These are phyloP conservation scores for Nasonia oneida DNA, from an alignment of 2,888 invertebrate species.

Conservation along the genomic window DNA sequence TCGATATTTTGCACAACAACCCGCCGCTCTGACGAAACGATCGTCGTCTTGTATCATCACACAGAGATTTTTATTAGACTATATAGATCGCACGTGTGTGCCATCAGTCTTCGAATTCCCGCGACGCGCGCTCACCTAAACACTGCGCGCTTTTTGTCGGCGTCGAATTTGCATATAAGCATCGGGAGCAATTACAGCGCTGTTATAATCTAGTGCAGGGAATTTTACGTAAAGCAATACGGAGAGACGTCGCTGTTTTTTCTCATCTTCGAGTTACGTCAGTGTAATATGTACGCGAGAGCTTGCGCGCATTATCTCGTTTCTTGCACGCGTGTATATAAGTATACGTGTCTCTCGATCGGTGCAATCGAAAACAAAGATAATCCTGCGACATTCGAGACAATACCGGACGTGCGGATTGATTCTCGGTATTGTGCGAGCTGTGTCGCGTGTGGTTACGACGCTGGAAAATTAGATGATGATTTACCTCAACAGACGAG, in stretches of 20 bases:
- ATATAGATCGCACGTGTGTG: too few relatives aligned
- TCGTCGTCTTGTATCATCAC: too few relatives aligned
- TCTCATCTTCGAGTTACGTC: constrained; percentile 54
- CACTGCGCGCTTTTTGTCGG: neutral
- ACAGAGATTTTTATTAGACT: too few relatives aligned
- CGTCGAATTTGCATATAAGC: neutral
- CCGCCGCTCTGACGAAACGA: too few relatives aligned
- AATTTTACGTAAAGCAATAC: constrained; percentile 40
- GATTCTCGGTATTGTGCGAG: neutral
- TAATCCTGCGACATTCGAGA: constrained; percentile 48
- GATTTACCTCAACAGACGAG: neutral
- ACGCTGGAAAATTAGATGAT: neutral
- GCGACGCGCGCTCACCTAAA: too few relatives aligned
- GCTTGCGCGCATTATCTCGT: constrained; percentile 33
- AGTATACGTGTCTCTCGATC: neutral
- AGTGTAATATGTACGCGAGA: neutral
- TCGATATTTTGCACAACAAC: too few relatives aligned
- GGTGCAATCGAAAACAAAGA: constrained; percentile 41
- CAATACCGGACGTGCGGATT: neutral
- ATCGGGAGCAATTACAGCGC: neutral
- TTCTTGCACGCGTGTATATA: constrained; percentile 6
- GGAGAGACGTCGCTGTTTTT: neutral
- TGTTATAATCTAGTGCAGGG: constrained; percentile 30
- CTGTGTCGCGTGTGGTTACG: neutral
- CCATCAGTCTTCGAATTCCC: too few relatives aligned